Conservation (phyloP, 2,888 invertebrate genomes). For the Chironomus riparius region DNA sequence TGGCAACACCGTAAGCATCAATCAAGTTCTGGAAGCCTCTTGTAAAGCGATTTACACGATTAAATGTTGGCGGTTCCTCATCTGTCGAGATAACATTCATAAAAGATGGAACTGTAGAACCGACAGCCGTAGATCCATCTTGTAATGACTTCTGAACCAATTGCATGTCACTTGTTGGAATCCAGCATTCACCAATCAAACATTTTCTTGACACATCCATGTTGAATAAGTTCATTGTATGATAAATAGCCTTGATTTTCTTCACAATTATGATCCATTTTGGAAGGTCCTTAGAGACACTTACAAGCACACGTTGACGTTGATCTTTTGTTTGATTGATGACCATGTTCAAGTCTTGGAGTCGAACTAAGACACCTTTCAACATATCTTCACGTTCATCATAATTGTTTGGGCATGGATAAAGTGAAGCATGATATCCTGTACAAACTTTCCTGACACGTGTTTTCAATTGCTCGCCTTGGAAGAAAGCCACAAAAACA, state of each 20-base stretch:
- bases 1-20: slow-evolving; percentile 86
- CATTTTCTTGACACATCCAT: slow-evolving; percentile 86
- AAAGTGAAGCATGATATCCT: slow-evolving; percentile 85
- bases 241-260: slow-evolving; percentile 90
- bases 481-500: slow-evolving; percentile 81
- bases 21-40: slow-evolving; percentile 86
- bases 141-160: slow-evolving; percentile 68
- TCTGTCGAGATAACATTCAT: slow-evolving; percentile 76
- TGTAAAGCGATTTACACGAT: slow-evolving; percentile 87
- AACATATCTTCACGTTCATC: slow-evolving; percentile 73
- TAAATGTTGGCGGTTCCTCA: slow-evolving; percentile 83
- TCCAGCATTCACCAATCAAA: slow-evolving; percentile 84
- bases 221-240: slow-evolving; percentile 85
- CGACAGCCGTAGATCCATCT: slow-evolving; percentile 71
- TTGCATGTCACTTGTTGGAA: slow-evolving; percentile 61
- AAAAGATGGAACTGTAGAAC: slow-evolving; percentile 86
- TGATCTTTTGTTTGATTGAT: slow-evolving; percentile 78
- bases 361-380: slow-evolving; percentile 66
- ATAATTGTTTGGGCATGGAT: slow-evolving; percentile 76
- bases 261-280: slow-evolving; percentile 75
- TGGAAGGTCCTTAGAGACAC: slow-evolving; percentile 71
- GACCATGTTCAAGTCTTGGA: slow-evolving; percentile 71
- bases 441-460: slow-evolving; percentile 89
- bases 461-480: slow-evolving; percentile 85
- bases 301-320: slow-evolving; percentile 66